Conservation (phyloP, 1,140 invertebrate genomes). For the Coboldia fuscipes region DNA sequence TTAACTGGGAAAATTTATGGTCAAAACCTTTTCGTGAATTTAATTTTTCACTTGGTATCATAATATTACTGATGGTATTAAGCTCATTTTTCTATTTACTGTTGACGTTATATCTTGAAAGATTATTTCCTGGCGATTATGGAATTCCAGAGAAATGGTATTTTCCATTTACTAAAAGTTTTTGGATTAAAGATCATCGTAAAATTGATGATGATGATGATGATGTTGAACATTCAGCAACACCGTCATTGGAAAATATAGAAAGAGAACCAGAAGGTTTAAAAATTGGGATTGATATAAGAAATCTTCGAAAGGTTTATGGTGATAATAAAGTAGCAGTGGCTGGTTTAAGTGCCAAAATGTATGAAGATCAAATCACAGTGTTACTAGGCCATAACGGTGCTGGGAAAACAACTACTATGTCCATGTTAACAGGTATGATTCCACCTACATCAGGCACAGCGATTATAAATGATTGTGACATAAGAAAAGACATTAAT, state of each 20-base stretch:
- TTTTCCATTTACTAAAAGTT: slow-evolving; percentile 40
- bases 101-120: slow-evolving; percentile 50
- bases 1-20: slow-evolving; percentile 54
- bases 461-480: slow-evolving; percentile 40
- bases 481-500: slow-evolving; percentile 34
- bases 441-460: slow-evolving; percentile 42
- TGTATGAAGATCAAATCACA: slow-evolving; percentile 39
- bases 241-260: slow-evolving; percentile 23
- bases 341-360: slow-evolving; percentile 41
- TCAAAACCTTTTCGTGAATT: slow-evolving; percentile 44
- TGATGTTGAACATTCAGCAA: background rate
- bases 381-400: slow-evolving; percentile 62
- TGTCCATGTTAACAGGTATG: slow-evolving; percentile 64
- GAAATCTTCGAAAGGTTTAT: slow-evolving; percentile 34
- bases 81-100: slow-evolving; percentile 40
- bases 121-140: slow-evolving; percentile 43
- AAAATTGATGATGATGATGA: slow-evolving; percentile 9
- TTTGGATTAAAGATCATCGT: slow-evolving; percentile 19
- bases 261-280: slow-evolving; percentile 31
- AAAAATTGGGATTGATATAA: slow-evolving; percentile 37
- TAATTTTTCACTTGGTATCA: slow-evolving; percentile 36
- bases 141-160: slow-evolving; percentile 53
- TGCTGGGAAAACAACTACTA: slow-evolving; percentile 49
- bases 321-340: slow-evolving; percentile 40
- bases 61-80: slow-evolving; percentile 40